A percentile compares a stretch with the other conserved stretches of the same genome.
Evolutionary conservation across 2,888 invertebrate species (phyloP).

Genomic region (Miltochrista miniata): DNA sequence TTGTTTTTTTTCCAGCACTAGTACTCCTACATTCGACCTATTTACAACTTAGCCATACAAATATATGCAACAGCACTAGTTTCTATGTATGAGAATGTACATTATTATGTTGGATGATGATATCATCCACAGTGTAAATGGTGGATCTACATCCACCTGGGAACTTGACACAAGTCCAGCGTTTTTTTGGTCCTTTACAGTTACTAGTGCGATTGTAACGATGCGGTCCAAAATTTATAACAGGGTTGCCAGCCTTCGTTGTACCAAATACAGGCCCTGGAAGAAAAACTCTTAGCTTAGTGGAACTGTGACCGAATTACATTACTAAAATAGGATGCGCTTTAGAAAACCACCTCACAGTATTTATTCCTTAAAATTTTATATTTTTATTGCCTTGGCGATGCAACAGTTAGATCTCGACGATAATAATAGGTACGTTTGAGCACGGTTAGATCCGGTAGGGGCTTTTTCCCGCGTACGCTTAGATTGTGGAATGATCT

Average conservation of each 20-base stretch:
- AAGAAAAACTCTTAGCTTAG: neutral
- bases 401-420: too few relatives aligned
- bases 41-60: too few relatives aligned
- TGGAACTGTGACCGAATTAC: neutral
- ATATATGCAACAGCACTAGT: neutral
- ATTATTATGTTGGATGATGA: constrained; percentile 11
- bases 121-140: constrained; percentile 10
- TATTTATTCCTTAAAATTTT: too few relatives aligned
- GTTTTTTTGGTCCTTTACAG: constrained; percentile 4
- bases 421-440: too few relatives aligned
- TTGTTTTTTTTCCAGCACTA: too few relatives aligned
- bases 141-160: constrained; percentile 15
- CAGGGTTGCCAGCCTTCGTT: constrained; percentile 13
- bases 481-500: too few relatives aligned
- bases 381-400: too few relatives aligned
- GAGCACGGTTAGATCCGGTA: too few relatives aligned
- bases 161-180: constrained; percentile 16
- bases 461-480: too few relatives aligned
- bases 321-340: too few relatives aligned
- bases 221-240: constrained; percentile 11
- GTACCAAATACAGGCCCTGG: constrained; percentile 11
- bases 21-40: too few relatives aligned
- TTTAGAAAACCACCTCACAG: too few relatives aligned
- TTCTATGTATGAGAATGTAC: constrained; percentile 13
- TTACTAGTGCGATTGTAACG: constrained; percentile 15